phyloP scores from a whole-genome alignment of 2,113 vertebrate species.

The Gadus macrocephalus region DNA sequence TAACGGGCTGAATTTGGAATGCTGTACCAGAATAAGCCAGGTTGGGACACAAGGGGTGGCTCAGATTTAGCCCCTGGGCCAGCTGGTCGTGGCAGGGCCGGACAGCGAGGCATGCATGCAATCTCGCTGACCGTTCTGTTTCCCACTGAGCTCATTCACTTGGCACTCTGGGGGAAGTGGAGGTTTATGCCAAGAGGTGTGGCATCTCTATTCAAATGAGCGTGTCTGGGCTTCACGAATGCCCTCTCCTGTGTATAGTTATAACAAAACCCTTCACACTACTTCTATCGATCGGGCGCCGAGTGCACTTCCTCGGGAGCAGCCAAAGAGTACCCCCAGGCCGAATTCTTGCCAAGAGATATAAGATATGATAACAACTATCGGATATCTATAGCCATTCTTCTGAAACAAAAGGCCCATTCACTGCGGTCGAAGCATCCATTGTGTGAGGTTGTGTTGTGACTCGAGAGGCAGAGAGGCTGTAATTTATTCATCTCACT shows the following conservation, averaged over 20 bases:
- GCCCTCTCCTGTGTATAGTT: constrained; percentile 50
- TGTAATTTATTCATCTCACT: constrained; percentile 42
- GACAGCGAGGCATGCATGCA: constrained; percentile 23
- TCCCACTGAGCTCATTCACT: constrained; percentile 47
- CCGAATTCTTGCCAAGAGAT: constrained; percentile 5
- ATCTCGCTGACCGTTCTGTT: constrained; percentile 50
- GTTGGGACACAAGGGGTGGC: constrained; percentile 53
- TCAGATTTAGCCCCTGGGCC: constrained; percentile 52
- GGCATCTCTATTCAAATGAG: constrained; percentile 44
- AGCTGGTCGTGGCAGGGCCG: constrained; percentile 49
- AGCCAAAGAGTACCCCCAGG: constrained; percentile 46
- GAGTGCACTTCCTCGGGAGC: constrained; percentile 40
- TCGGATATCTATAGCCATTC: constrained; percentile 40
- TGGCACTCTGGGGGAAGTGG: not conserved
- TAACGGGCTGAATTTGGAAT: constrained; percentile 58
- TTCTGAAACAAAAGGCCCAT: constrained; percentile 45
- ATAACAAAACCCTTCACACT: constrained; percentile 50
- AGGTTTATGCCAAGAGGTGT: constrained; percentile 51
- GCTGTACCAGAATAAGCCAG: constrained; percentile 53
- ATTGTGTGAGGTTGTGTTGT: constrained; percentile 12
- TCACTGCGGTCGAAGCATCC: constrained; percentile 10
- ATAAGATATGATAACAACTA: constrained; percentile 11
- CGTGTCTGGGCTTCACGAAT: constrained; percentile 39
- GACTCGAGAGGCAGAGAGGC: constrained; percentile 2
- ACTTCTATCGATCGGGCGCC: constrained; percentile 52